Conservation (phyloP, 2,797 vertebrate genomes). For the Nyctalus aviator region DNA sequence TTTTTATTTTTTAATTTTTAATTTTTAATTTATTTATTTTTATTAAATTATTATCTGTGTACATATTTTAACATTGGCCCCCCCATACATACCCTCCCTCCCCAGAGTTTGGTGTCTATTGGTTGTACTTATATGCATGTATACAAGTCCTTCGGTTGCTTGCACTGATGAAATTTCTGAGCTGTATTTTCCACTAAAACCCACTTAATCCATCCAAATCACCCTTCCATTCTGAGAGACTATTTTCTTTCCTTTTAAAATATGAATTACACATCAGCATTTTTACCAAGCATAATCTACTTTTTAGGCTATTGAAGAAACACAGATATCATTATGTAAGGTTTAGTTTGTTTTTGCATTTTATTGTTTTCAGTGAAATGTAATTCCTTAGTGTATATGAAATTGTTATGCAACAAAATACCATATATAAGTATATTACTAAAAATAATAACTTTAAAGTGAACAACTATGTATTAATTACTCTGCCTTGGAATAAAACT, state of each 20-base stretch:
- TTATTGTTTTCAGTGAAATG: not conserved
- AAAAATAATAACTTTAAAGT: conserved; percentile 23
- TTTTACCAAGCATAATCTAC: conserved; percentile 28
- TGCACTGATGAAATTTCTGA: not conserved
- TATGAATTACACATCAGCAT: not conserved
- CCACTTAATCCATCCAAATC: not conserved
- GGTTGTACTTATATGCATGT: too few species aligned
- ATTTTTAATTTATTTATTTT: too few species aligned
- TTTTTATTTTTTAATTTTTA: too few species aligned
- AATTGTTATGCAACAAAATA: not conserved
- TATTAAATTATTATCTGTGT: too few species aligned
- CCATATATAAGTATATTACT: not conserved
- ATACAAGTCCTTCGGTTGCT: too few species aligned
- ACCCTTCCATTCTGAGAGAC: not conserved
- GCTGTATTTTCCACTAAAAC: conserved; percentile 17
- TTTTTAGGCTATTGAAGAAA: not conserved
- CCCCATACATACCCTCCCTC: too few species aligned
- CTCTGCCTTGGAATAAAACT: not conserved
- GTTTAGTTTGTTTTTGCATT: not conserved
- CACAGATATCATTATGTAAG: not conserved
- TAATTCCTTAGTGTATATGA: not conserved
- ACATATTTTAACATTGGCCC: too few species aligned
- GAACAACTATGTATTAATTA: not conserved
- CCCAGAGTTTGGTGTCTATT: too few species aligned
- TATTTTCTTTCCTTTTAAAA: conserved; percentile 33